A percentile compares a stretch with the other conserved stretches of the same genome.
Evolutionary conservation across 2,888 invertebrate genomes (phyloP).

Genomic region (Macropis europaea): DNA sequence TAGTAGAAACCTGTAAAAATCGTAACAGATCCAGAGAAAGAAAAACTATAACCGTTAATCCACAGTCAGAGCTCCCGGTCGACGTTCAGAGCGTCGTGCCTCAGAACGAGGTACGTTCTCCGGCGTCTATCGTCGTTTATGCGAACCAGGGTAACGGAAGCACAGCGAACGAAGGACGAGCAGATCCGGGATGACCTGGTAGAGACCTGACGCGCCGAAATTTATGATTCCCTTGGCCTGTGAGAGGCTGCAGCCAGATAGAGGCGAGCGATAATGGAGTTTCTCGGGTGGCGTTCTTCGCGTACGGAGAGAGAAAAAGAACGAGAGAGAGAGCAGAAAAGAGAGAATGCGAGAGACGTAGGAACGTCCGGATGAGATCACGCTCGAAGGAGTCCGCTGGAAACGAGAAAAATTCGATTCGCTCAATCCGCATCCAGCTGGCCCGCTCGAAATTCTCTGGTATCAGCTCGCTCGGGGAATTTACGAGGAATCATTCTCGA

Average conservation of each 20-base stretch:
- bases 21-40: too few species aligned
- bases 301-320: slow-evolving; percentile 25
- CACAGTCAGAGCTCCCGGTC: too few species aligned
- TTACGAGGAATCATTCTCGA: slow-evolving; percentile 30
- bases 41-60: too few species aligned
- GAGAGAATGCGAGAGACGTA: not conserved
- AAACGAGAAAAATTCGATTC: slow-evolving; percentile 48
- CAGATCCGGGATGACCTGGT: slow-evolving; percentile 34
- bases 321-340: not conserved
- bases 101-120: too few species aligned
- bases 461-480: slow-evolving; percentile 28
- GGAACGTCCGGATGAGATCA: slow-evolving; percentile 30
- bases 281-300: slow-evolving; percentile 42
- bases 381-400: slow-evolving; percentile 12
- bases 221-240: slow-evolving; percentile 55
- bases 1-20: too few species aligned
- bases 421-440: slow-evolving; percentile 24
- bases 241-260: slow-evolving; percentile 32
- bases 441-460: slow-evolving; percentile 5
- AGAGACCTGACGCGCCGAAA: slow-evolving; percentile 47
- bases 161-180: not conserved
- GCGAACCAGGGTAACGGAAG: not conserved
- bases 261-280: slow-evolving; percentile 64
- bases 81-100: not conserved
- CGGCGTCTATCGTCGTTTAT: slow-evolving; percentile 1